phyloP scores from a whole-genome alignment of 2,113 vertebrate species.

The Oenanthe melanoleuca region DNA sequence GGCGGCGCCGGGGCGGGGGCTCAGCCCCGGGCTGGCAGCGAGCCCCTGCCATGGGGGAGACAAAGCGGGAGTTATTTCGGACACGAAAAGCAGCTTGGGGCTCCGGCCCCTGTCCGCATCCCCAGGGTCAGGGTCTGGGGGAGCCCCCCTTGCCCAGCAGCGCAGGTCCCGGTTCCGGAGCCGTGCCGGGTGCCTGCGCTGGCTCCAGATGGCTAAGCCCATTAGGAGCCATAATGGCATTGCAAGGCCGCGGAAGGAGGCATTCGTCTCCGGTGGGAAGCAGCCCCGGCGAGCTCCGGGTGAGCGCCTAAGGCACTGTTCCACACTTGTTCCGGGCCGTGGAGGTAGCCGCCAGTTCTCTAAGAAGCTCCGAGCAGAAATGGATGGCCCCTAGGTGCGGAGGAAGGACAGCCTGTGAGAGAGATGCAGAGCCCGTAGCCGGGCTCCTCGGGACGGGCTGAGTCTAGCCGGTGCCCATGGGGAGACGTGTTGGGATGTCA shows the following conservation, averaged over 20 bases:
- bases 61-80: background rate
- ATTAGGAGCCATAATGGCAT: constrained; percentile 15
- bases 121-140: fast-evolving
- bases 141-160: fast-evolving
- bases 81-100: fast-evolving
- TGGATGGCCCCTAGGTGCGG: fast-evolving
- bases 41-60: background rate
- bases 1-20: background rate
- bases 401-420: background rate
- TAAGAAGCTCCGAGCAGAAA: background rate
- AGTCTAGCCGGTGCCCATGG: fast-evolving
- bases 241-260: background rate
- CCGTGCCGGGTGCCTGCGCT: background rate
- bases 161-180: fast-evolving
- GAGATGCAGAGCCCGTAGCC: background rate
- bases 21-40: background rate
- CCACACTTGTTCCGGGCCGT: fast-evolving
- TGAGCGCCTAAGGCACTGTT: fast-evolving
- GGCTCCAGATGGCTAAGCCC: constrained; percentile 52
- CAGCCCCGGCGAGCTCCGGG: background rate
- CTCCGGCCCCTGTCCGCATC: fast-evolving
- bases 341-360: background rate
- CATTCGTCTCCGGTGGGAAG: background rate
- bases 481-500: background rate
- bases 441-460: background rate